Evolutionary conservation across 2,797 vertebrate genomes (phyloP).

Genomic region (Aplochiton taeniatus): DNA sequence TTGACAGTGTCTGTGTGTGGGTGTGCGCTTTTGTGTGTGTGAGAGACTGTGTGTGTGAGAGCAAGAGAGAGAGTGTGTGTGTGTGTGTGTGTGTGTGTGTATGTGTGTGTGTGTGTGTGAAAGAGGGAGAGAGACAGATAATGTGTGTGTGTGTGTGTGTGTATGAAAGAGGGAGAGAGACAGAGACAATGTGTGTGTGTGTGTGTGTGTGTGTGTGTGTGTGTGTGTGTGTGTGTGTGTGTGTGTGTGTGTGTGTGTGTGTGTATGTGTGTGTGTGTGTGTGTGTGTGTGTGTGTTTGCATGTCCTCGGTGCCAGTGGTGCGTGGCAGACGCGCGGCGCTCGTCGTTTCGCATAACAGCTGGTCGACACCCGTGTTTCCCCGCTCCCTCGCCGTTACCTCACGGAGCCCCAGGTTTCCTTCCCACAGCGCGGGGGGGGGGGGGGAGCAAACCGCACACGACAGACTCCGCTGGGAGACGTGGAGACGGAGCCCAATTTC

Average conservation of each 20-base stretch:
- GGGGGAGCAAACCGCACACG: too few relatives aligned
- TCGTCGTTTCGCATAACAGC: conserved; percentile 54
- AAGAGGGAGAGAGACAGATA: conserved; percentile 1
- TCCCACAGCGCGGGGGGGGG: too few relatives aligned
- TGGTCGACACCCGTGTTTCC: conserved; percentile 54
- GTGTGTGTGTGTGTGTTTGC: conserved; percentile 1
- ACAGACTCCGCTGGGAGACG: too few relatives aligned
- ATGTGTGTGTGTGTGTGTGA: conserved; percentile 26
- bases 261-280: not conserved
- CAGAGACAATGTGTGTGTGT: too few relatives aligned
- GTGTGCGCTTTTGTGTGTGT: conserved; percentile 20
- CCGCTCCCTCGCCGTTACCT: conserved; percentile 46
- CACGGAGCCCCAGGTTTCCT: not conserved
- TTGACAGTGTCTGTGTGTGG: not conserved
- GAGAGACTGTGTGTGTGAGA: too few relatives aligned
- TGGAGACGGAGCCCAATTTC: too few relatives aligned
- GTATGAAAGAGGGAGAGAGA: too few relatives aligned
- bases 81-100: conserved; percentile 31
- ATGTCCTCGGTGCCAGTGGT: not conserved
- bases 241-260: not conserved
- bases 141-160: not conserved
- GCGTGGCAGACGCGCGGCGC: conserved; percentile 6
- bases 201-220: conserved; percentile 18
- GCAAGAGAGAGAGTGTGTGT: not conserved
- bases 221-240: conserved; percentile 16